These are phyloP conservation scores for Arge pagana DNA, from an alignment of 2,888 invertebrate species.

Conservation along the genomic window DNA sequence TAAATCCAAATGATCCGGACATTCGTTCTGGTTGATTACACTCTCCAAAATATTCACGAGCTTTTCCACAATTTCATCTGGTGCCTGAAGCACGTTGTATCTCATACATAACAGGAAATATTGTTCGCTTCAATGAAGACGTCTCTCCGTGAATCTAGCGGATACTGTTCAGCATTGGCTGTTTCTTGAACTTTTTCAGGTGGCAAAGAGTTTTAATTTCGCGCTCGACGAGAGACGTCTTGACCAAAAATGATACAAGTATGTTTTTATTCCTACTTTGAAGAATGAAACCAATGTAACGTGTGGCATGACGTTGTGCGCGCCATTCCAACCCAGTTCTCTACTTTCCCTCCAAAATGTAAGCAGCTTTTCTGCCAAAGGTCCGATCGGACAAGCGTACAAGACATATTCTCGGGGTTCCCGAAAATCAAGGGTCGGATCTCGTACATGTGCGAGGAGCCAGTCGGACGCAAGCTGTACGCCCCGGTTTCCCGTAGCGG, in stretches of 20 bases:
- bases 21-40: conserved; percentile 73
- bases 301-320: conserved; percentile 88
- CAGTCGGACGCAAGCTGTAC: conserved; percentile 90
- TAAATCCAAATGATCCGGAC: conserved; percentile 64
- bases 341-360: conserved; percentile 81
- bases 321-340: conserved; percentile 82
- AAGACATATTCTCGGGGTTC: conserved; percentile 84
- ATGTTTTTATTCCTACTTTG: conserved; percentile 64
- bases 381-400: conserved; percentile 84
- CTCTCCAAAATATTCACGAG: conserved; percentile 73
- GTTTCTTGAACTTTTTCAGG: conserved; percentile 10
- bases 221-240: neutral
- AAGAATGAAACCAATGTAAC: conserved; percentile 90
- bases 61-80: conserved; percentile 74
- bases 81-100: conserved; percentile 65
- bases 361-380: conserved; percentile 72
- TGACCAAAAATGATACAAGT: no score
- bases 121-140: conserved; percentile 2
- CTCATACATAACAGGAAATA: conserved; percentile 18
- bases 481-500: conserved; percentile 86
- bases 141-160: neutral
- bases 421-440: conserved; percentile 76
- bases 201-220: neutral
- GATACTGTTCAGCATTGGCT: neutral
- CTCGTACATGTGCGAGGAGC: conserved; percentile 88